Evolutionary conservation across 2,888 invertebrate genomes (phyloP).

Genomic region (Watsonalla cultraria): DNA sequence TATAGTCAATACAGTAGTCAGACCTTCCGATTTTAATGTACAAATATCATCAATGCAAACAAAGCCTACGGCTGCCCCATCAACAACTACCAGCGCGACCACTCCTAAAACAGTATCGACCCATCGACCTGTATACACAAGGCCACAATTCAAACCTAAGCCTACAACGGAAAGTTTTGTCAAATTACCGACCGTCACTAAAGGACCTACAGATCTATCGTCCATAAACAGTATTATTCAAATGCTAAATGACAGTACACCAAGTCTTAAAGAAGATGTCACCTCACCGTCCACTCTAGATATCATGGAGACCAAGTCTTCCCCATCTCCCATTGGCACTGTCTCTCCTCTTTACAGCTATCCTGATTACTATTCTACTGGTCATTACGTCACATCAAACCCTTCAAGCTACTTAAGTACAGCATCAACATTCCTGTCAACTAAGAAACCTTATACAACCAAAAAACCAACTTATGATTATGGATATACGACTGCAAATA

Average conservation of each 20-base stretch:
- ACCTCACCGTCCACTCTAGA: slow-evolving; percentile 50
- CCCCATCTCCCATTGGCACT: slow-evolving; percentile 47
- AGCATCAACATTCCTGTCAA: slow-evolving; percentile 17
- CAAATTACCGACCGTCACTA: slow-evolving; percentile 76
- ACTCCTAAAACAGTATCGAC: slow-evolving; percentile 58
- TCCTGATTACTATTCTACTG: slow-evolving; percentile 51
- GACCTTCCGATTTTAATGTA: slow-evolving; percentile 73
- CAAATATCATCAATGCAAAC: slow-evolving; percentile 72
- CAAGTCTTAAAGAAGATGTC: slow-evolving; percentile 55
- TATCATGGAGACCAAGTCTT: slow-evolving; percentile 59
- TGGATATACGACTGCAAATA: slow-evolving; percentile 52
- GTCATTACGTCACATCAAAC: slow-evolving; percentile 64
- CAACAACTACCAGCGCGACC: slow-evolving; percentile 39
- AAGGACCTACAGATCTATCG: slow-evolving; percentile 66
- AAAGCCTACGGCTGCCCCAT: slow-evolving; percentile 57
- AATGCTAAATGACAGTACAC: slow-evolving; percentile 78
- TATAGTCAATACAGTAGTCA: slow-evolving; percentile 70
- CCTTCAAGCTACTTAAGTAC: slow-evolving; percentile 18
- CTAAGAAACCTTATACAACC: slow-evolving; percentile 36
- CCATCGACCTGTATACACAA: slow-evolving; percentile 59
- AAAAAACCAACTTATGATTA: slow-evolving; percentile 43
- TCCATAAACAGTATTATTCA: slow-evolving; percentile 80
- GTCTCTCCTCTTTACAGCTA: slow-evolving; percentile 48
- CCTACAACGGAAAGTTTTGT: slow-evolving; percentile 73
- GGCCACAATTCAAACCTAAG: slow-evolving; percentile 76